phyloP scores from a whole-genome alignment of 2,797 vertebrate species.

The Labroides dimidiatus region DNA sequence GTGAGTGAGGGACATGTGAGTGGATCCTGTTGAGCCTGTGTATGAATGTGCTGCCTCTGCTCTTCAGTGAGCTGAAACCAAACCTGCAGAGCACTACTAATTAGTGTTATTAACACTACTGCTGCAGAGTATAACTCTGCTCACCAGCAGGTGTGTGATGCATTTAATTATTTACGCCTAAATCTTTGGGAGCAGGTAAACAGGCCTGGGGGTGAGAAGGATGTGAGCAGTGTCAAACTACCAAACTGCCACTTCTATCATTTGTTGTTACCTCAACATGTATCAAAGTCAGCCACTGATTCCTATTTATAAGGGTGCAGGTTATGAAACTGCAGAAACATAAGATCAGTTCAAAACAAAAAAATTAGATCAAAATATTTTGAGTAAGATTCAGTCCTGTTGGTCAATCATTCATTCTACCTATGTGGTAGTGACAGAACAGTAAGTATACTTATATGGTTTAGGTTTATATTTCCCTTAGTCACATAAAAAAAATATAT shows the following conservation, averaged over 20 bases:
- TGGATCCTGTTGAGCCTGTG: slow-evolving; percentile 5
- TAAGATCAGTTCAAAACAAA: too few relatives aligned
- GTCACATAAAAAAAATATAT: too few relatives aligned
- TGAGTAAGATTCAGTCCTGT: too few relatives aligned
- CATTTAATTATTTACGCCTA: slow-evolving; percentile 10
- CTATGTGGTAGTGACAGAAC: too few relatives aligned
- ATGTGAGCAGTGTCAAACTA: background rate
- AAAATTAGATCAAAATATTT: too few relatives aligned
- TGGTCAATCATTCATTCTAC: too few relatives aligned
- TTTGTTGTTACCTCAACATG: background rate
- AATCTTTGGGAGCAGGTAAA: slow-evolving; percentile 13
- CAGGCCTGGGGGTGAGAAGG: background rate
- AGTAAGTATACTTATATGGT: too few relatives aligned
- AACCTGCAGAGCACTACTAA: slow-evolving; percentile 35
- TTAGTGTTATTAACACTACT: slow-evolving; percentile 42
- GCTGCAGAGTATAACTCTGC: slow-evolving; percentile 44
- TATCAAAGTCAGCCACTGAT: background rate
- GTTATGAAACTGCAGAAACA: too few relatives aligned
- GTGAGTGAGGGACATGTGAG: slow-evolving; percentile 1
- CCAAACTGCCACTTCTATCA: background rate
- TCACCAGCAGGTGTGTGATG: slow-evolving; percentile 24
- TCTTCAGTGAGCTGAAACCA: slow-evolving; percentile 8
- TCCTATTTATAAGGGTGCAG: background rate
- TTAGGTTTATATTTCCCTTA: too few relatives aligned
- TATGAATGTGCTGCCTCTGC: slow-evolving; percentile 10